A percentile compares a stretch with the other conserved stretches of the same genome.
Conservation (phyloP, 2,888 invertebrate genomes). For the Ditylenchus weischeri region DNA sequence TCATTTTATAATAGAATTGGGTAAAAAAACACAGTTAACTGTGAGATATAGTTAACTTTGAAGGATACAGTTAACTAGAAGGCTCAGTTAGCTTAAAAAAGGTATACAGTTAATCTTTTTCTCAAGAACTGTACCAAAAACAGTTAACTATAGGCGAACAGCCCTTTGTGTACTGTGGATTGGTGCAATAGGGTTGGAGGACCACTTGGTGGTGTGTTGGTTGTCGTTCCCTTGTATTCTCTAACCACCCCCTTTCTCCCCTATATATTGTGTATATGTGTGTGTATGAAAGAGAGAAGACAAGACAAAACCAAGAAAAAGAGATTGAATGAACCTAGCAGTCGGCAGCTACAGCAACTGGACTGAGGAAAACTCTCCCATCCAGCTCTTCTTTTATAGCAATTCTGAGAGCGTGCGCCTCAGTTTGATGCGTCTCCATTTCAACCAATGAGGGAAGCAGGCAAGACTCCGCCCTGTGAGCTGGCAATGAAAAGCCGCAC, state of each 20-base stretch:
- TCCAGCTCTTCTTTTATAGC: no score
- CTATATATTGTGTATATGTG: conserved; percentile 9
- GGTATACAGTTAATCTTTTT: no score
- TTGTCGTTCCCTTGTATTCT: conserved; percentile 14
- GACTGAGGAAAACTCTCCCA: no score
- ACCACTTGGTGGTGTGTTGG: neutral
- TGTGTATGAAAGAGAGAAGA: neutral
- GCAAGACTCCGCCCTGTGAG: neutral
- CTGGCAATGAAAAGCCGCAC: neutral
- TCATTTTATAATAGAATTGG: neutral
- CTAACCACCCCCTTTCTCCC: conserved; percentile 6
- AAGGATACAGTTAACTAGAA: no score
- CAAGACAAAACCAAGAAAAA: neutral
- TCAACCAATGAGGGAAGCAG: neutral
- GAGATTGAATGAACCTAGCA: neutral
- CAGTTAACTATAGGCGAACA: no score
- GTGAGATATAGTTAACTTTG: no score
- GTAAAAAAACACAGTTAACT: no score
- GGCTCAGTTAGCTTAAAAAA: no score
- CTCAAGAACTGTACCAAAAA: no score
- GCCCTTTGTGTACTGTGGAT: no score
- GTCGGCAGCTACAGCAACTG: conserved; percentile 3
- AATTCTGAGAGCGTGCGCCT: neutral
- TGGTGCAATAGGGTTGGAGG: conserved; percentile 7
- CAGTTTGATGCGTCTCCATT: neutral